Percentiles rank a stretch among this genome's conserved stretches.
Conservation (phyloP, 2,113 vertebrate genomes). For the Lampris megalopsis region DNA sequence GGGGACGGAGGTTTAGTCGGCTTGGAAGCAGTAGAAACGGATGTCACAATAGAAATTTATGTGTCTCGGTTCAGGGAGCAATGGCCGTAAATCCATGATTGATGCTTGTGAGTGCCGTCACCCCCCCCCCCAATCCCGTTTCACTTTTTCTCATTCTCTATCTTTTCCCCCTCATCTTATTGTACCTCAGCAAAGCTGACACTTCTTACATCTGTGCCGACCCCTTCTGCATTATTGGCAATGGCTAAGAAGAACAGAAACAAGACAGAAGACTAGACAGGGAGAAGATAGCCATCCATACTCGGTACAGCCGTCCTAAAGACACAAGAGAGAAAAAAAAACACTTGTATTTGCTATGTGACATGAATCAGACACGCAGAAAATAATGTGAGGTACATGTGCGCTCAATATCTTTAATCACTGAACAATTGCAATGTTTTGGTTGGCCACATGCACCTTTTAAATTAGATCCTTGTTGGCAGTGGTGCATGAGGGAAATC, state of each 20-base stretch:
- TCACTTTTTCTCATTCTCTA: constrained; percentile 74
- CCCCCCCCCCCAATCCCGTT: constrained; percentile 60
- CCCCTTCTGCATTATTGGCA: constrained; percentile 65
- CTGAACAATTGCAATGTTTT: constrained; percentile 45
- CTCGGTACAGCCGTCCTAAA: too few species aligned
- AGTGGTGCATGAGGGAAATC: constrained; percentile 24
- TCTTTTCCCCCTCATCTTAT: constrained; percentile 69
- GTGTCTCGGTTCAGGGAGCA: constrained; percentile 74
- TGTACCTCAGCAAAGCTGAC: constrained; percentile 53
- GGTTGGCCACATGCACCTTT: constrained; percentile 52
- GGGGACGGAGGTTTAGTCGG: constrained; percentile 70
- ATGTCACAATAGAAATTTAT: constrained; percentile 80
- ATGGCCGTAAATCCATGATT: constrained; percentile 79
- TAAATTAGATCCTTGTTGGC: constrained; percentile 36
- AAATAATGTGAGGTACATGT: constrained; percentile 36
- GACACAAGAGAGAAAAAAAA: constrained; percentile 48
- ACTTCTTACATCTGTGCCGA: constrained; percentile 70
- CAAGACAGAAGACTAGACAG: constrained; percentile 40
- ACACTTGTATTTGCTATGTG: constrained; percentile 42
- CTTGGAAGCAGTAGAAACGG: constrained; percentile 80
- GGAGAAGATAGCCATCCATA: constrained; percentile 21
- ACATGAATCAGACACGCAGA: constrained; percentile 51
- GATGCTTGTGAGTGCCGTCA: constrained; percentile 74
- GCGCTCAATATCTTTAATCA: constrained; percentile 50
- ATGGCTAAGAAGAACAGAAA: constrained; percentile 67